A percentile compares a stretch with the other conserved stretches of the same genome.
Evolutionary conservation across 2,113 vertebrate species (phyloP).

Genomic region (Salvator merianae): DNA sequence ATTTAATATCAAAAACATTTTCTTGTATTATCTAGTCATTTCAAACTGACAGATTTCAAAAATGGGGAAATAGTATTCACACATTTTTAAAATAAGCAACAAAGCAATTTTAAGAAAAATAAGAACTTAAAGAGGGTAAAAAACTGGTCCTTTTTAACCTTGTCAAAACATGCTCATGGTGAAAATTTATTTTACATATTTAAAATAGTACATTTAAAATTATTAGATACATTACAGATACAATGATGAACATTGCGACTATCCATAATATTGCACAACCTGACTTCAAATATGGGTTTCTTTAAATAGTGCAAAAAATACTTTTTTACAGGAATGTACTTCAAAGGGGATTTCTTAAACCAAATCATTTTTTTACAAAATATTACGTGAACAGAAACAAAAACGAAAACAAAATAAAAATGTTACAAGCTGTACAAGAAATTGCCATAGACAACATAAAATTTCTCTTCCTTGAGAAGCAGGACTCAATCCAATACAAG

Average conservation of each 20-base stretch:
- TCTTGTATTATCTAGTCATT: slow-evolving; percentile 61
- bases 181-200: slow-evolving; percentile 99
- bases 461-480: slow-evolving; percentile 85
- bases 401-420: slow-evolving; percentile 54
- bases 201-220: slow-evolving; percentile 98
- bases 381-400: slow-evolving; percentile 73
- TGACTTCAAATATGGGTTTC: slow-evolving; percentile 88
- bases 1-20: slow-evolving; percentile 69
- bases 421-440: slow-evolving; percentile 87
- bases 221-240: slow-evolving; percentile 94
- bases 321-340: slow-evolving; percentile 95
- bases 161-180: slow-evolving; percentile 91
- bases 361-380: slow-evolving; percentile 86
- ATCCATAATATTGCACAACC: slow-evolving; percentile 95
- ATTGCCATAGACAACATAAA: slow-evolving; percentile 93
- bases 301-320: slow-evolving; percentile 99
- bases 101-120: slow-evolving; percentile 63
- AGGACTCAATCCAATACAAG: slow-evolving; percentile 76
- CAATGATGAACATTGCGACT: slow-evolving; percentile 90
- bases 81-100: slow-evolving; percentile 68
- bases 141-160: slow-evolving; percentile 76
- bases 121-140: slow-evolving; percentile 62
- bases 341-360: slow-evolving; percentile 79
- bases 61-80: slow-evolving; percentile 69
- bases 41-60: slow-evolving; percentile 68